Conservation (phyloP, 30 jellyfish, hydroid and myxozoan genomes). For the Turritopsis dohrnii region DNA sequence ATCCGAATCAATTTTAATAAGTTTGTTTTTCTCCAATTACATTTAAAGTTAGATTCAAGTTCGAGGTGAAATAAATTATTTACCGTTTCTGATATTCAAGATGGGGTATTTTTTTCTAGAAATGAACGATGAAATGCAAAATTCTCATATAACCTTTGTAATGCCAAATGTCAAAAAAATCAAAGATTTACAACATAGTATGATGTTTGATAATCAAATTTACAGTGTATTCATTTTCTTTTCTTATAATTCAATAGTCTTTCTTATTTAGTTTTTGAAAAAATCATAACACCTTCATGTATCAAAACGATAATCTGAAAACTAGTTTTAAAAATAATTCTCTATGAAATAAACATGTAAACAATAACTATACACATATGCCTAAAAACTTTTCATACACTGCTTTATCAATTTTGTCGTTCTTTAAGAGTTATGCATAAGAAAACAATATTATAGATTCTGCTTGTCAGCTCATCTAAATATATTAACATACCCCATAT, state of each 20-base stretch:
- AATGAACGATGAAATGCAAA: neutral
- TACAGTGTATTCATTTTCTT: neutral
- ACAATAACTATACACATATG: no score
- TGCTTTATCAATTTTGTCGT: no score
- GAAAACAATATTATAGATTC: no score
- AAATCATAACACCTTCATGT: neutral
- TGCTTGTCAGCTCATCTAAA: neutral
- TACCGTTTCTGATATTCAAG: neutral
- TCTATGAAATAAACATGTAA: neutral
- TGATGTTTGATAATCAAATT: neutral
- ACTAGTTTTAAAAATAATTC: neutral
- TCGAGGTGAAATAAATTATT: neutral
- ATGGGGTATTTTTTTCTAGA: neutral
- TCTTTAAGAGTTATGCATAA: no score
- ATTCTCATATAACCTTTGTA: neutral
- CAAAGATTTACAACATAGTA: neutral
- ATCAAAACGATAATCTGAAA: neutral
- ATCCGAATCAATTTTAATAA: neutral
- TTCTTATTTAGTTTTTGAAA: neutral
- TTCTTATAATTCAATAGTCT: no score
- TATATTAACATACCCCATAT: slow-evolving; percentile 56
- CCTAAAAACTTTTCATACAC: no score
- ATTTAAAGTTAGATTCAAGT: neutral
- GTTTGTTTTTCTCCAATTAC: neutral
- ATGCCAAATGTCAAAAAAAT: neutral